Evolutionary conservation across 1,140 invertebrate genomes (phyloP).

Genomic region (Drosophila persimilis): DNA sequence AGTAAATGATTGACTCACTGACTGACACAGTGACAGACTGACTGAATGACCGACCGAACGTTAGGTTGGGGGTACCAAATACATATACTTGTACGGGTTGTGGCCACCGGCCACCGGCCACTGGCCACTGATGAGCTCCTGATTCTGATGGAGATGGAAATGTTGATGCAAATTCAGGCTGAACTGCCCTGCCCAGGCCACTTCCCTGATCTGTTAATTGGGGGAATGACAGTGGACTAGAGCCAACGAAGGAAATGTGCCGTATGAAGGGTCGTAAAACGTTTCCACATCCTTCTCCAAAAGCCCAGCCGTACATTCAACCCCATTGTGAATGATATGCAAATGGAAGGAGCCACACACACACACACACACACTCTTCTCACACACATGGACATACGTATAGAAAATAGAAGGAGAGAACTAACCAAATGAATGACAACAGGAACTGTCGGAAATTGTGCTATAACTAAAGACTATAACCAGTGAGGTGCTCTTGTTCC

Average conservation of each 20-base stretch:
- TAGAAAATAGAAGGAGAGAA: neutral
- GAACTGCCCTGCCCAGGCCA: neutral
- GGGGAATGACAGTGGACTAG: neutral
- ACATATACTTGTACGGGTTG: neutral
- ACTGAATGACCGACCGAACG: neutral
- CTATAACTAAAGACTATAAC: slow-evolving; percentile 55
- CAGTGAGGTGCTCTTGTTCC: neutral
- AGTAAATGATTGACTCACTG: slow-evolving; percentile 38
- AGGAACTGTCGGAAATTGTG: slow-evolving; percentile 68
- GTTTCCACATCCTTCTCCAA: slow-evolving; percentile 21
- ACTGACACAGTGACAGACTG: neutral
- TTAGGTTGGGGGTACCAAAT: neutral
- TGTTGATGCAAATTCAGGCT: slow-evolving; percentile 24
- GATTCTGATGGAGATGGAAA: slow-evolving; percentile 13
- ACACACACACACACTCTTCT: neutral
- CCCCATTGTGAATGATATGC: slow-evolving; percentile 49
- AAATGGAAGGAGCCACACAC: slow-evolving; percentile 37
- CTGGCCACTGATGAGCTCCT: neutral
- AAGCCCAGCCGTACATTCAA: slow-evolving; percentile 17
- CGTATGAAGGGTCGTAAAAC: slow-evolving; percentile 33
- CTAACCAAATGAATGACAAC: slow-evolving; percentile 61
- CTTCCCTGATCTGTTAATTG: slow-evolving; percentile 42
- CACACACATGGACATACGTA: neutral
- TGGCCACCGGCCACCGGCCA: neutral
- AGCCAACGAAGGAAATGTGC: neutral